These are phyloP conservation scores for Nymphalis io DNA, from an alignment of 1,140 invertebrate genomes.

Conservation along the genomic window DNA sequence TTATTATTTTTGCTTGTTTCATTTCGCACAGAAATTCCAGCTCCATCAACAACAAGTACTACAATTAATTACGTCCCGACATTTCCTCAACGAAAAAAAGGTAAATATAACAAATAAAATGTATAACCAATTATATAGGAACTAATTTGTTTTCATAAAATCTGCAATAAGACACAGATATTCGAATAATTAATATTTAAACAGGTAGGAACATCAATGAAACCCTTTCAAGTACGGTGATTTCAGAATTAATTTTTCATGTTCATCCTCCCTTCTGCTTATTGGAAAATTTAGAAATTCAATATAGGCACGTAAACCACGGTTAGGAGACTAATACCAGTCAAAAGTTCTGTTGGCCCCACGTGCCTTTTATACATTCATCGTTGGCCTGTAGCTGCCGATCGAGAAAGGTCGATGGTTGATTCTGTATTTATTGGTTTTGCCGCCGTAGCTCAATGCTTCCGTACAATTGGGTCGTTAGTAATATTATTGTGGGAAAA, in stretches of 20 bases:
- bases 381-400: slow-evolving; percentile 48
- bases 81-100: slow-evolving; percentile 74
- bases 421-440: slow-evolving; percentile 79
- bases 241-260: slow-evolving; percentile 59
- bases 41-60: slow-evolving; percentile 85
- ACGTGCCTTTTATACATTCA: slow-evolving; percentile 68
- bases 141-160: slow-evolving; percentile 16
- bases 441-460: slow-evolving; percentile 67
- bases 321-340: slow-evolving; percentile 57
- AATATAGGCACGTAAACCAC: slow-evolving; percentile 58
- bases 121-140: slow-evolving; percentile 20
- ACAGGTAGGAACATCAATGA: slow-evolving; percentile 45
- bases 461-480: slow-evolving; percentile 78
- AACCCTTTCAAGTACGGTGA: slow-evolving; percentile 49
- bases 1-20: slow-evolving; percentile 19
- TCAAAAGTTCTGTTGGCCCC: slow-evolving; percentile 57
- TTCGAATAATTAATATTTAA: slow-evolving; percentile 48
- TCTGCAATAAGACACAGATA: slow-evolving; percentile 19
- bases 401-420: slow-evolving; percentile 64
- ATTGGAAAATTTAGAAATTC: slow-evolving; percentile 58
- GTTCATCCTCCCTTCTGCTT: slow-evolving; percentile 48
- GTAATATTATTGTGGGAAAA: slow-evolving; percentile 78
- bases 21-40: slow-evolving; percentile 83
- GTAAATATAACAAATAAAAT: slow-evolving; percentile 44
- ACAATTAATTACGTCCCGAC: slow-evolving; percentile 78